Evolutionary conservation across 2,113 vertebrate genomes (phyloP), one percentile per base, ranked within the genome.

Genomic region (Dromaius novaehollandiae): DNA sequence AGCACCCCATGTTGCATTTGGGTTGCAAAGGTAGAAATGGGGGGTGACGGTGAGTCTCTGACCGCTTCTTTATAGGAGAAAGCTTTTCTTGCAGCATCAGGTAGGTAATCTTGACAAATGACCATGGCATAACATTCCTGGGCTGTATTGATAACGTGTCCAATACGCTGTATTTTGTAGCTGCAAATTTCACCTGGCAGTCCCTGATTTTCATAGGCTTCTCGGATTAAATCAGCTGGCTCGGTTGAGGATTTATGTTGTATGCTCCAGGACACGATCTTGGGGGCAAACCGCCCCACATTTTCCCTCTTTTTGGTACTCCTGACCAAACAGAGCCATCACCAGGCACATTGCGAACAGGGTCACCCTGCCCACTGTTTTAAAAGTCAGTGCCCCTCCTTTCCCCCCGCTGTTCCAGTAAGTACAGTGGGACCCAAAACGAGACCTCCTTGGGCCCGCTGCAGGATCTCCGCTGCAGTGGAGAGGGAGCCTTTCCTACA

Each of bases 331-430:
- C 42, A 19, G 30, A n/a, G 48, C 34, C 22, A 30, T 17, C 7
- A 6, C 13, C 28, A 85, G 26, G 42, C 75, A 8, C 25, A 2
- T n/a, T 42, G 42, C 16, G 14, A 46, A 46, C 44, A 0, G 0
- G 19, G 16, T 66, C 55, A 58, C 24, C 56, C 75, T 71, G 76
- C 19, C 28, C 14, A 46, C 44, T 46, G 44, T 46, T 73, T 95
- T 74, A 60, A 71, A 38, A 56, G 63, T 73, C 20, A 15, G 61
- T 73, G 70, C 53, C 28, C 63, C 56, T 87, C 76, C 32, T 64
- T 85, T 22, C 15, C 9, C 32, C 15, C 19, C 0, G 2, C 26
- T 71, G 60, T 71, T 44, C 25, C 60, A 68, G 19, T 0, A 0
- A 66, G 44, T n/a, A 68, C 13, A 44, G 55, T 64, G 75, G 42